Percentiles rank a stretch among this genome's conserved stretches.
Evolutionary conservation across 2,113 vertebrate species (phyloP).

Genomic region (Pipa parva): DNA sequence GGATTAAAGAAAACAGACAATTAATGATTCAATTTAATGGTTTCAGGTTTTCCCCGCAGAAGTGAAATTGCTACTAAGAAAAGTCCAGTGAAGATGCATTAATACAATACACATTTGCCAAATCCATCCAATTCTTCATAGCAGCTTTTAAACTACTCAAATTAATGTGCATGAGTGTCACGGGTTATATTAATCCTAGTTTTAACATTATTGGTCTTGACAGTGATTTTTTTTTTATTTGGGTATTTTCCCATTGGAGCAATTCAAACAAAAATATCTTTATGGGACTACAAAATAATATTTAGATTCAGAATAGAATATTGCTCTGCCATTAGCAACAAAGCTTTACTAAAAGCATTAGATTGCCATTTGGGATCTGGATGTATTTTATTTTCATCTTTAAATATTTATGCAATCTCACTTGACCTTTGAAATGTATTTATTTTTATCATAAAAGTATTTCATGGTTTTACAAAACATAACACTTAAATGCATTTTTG

Average conservation of each 20-base stretch:
- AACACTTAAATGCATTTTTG: no score
- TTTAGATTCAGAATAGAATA: not conserved
- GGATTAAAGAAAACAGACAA: not conserved
- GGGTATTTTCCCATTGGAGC: not conserved
- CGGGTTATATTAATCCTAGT: not conserved
- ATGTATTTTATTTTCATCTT: slow-evolving; percentile 1
- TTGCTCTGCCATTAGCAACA: not conserved
- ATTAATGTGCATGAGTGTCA: not conserved
- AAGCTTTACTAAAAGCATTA: not conserved
- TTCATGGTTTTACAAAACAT: not conserved
- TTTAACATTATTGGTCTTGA: no score
- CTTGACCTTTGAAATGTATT: not conserved
- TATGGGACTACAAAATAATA: not conserved
- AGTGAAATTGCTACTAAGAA: not conserved
- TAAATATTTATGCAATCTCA: not conserved
- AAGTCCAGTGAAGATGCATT: not conserved
- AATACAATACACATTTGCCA: not conserved
- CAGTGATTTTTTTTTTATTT: no score
- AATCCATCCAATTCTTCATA: not conserved
- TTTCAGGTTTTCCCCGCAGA: not conserved
- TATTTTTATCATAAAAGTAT: no score
- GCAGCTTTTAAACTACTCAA: not conserved
- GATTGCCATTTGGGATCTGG: not conserved
- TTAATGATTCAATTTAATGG: not conserved
- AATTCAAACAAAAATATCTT: not conserved